Evolutionary conservation across 2,797 vertebrate species (phyloP).

Genomic region (Uromys caudimaculatus): DNA sequence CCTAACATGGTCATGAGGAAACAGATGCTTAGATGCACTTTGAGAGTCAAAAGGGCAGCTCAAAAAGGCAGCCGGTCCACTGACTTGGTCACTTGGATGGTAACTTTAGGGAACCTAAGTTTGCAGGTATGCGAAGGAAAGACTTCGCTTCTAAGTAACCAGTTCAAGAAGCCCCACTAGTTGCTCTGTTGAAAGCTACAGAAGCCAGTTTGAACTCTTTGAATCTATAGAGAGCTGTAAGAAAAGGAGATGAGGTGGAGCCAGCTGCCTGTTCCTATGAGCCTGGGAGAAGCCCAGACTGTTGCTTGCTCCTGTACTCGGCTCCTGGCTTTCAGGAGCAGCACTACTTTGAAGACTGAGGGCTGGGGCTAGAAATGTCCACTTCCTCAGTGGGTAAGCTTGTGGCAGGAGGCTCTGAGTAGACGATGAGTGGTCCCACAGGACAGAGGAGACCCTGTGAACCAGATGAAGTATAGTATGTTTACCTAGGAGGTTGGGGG

Average conservation of each 20-base stretch:
- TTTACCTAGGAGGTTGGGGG: neutral
- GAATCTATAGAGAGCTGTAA: neutral
- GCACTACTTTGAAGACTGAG: neutral
- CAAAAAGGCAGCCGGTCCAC: no score
- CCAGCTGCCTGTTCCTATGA: neutral
- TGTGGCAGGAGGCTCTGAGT: no score
- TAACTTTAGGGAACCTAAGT: neutral
- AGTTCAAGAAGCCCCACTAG: neutral
- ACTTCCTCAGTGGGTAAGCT: no score
- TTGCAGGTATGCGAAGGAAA: neutral
- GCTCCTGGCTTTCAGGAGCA: neutral
- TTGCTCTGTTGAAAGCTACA: rapidly evolving
- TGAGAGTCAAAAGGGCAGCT: neutral
- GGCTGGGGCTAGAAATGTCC: neutral
- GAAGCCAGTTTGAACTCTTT: neutral
- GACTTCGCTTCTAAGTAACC: neutral
- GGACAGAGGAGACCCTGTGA: neutral
- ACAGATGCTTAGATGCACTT: neutral
- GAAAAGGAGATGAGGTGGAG: neutral
- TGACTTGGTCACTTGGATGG: no score
- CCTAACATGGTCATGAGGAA: no score
- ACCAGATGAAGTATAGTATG: rapidly evolving
- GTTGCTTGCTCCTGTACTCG: rapidly evolving
- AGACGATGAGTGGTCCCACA: neutral
- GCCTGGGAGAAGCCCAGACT: neutral